Conservation (phyloP, 2,113 vertebrate species). For the Neolamprologus brichardi region DNA sequence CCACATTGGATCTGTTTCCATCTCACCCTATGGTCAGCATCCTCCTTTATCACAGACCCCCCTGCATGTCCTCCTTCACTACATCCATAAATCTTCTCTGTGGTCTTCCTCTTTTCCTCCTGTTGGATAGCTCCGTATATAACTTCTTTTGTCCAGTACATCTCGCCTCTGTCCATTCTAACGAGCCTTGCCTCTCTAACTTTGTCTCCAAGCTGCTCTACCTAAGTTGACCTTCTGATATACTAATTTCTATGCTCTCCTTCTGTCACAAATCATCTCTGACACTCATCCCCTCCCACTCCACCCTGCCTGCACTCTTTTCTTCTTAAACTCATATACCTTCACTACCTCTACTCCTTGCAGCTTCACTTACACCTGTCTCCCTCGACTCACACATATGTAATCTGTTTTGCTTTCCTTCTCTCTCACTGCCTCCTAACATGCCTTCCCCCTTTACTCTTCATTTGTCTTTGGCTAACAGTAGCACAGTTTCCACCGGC, state of each 20-base stretch:
- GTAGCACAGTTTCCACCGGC: background rate
- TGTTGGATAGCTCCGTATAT: background rate
- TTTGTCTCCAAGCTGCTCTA: background rate
- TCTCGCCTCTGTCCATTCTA: background rate
- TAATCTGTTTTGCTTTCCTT: background rate
- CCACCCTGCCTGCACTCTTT: background rate
- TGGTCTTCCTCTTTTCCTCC: background rate
- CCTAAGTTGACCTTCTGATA: background rate
- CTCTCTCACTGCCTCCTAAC: background rate
- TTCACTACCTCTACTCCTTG: background rate
- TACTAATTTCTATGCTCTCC: background rate
- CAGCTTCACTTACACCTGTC: background rate
- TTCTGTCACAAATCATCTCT: background rate
- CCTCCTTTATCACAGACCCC: background rate
- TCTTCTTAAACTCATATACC: background rate
- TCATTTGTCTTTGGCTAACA: background rate
- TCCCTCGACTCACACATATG: background rate
- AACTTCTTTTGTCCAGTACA: background rate
- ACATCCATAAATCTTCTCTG: background rate
- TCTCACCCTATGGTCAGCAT: background rate
- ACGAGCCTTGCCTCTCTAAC: background rate
- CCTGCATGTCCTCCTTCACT: background rate
- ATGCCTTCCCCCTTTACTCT: background rate
- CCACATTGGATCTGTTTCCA: background rate
- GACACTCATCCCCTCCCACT: background rate